Conservation (phyloP, 2,113 vertebrate genomes). For the Heptranchias perlo region DNA sequence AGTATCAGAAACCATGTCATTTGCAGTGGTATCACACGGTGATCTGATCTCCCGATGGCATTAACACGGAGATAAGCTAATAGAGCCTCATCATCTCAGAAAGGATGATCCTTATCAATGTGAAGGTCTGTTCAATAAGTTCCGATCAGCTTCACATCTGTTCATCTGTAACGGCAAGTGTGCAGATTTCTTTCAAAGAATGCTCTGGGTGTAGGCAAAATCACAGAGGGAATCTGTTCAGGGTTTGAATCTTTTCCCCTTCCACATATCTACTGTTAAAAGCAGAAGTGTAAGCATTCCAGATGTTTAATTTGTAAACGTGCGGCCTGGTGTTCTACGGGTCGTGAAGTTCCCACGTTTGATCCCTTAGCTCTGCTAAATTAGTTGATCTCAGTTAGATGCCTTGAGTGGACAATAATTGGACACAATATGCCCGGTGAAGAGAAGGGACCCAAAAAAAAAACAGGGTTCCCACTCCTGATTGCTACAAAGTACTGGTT, state of each 20-base stretch:
- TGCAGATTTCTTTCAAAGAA: not conserved
- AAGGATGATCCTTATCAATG: not conserved
- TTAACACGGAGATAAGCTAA: slow-evolving; percentile 27
- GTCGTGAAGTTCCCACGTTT: not conserved
- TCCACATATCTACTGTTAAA: not conserved
- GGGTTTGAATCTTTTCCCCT: not conserved
- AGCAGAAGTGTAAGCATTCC: not conserved
- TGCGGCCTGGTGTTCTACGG: not conserved
- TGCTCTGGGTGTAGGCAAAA: not conserved
- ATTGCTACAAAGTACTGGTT: not conserved
- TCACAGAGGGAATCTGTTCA: not conserved
- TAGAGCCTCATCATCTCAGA: not conserved
- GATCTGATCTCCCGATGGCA: slow-evolving; percentile 17
- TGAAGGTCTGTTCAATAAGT: slow-evolving; percentile 7
- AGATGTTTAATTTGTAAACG: not conserved
- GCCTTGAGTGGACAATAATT: not conserved
- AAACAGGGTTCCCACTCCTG: not conserved
- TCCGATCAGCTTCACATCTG: not conserved
- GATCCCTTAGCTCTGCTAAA: not conserved
- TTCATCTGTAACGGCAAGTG: not conserved
- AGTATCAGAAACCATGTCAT: not conserved
- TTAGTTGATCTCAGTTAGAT: not conserved
- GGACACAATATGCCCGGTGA: not conserved
- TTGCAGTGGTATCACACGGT: not conserved
- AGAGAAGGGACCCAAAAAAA: not conserved